Percentiles rank a stretch among this genome's conserved stretches.
Conservation (phyloP, 1,140 invertebrate genomes). For the Euglossa dilemma region DNA sequence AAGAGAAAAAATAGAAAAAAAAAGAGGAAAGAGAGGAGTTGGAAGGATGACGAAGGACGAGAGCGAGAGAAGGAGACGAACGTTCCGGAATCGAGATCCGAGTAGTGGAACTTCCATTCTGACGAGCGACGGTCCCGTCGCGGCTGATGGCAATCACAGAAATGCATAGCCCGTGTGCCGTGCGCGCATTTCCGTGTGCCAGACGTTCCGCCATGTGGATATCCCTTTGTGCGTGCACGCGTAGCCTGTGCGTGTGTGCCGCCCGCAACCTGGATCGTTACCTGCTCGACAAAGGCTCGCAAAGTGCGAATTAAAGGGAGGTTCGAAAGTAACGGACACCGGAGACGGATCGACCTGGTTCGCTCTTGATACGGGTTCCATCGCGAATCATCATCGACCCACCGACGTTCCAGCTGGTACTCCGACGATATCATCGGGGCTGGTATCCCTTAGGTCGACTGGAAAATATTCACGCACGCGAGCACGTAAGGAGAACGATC, state of each 20-base stretch:
- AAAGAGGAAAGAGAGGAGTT: background rate
- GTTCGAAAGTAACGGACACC: background rate
- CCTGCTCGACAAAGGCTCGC: background rate
- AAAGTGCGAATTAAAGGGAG: conserved; percentile 10
- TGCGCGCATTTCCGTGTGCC: conserved; percentile 35
- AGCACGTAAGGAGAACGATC: too few relatives aligned
- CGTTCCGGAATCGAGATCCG: background rate
- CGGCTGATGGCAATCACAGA: conserved; percentile 44
- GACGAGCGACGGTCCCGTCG: conserved; percentile 11
- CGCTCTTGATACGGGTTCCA: background rate
- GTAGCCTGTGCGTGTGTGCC: background rate
- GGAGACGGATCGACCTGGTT: background rate
- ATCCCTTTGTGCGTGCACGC: conserved; percentile 40
- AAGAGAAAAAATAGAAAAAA: background rate
- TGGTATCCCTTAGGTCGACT: too few relatives aligned
- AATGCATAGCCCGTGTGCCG: conserved; percentile 40
- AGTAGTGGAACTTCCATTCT: conserved; percentile 35
- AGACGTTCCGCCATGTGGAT: conserved; percentile 30
- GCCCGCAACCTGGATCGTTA: conserved; percentile 4
- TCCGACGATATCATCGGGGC: too few relatives aligned
- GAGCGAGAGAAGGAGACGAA: background rate
- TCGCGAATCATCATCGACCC: background rate
- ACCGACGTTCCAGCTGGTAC: too few relatives aligned
- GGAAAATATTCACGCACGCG: too few relatives aligned
- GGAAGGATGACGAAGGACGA: background rate